Percentiles rank a stretch among this genome's conserved stretches.
These are phyloP conservation scores for Bembecia ichneumoniformis DNA, from an alignment of 2,888 invertebrate genomes.

Conservation along the genomic window DNA sequence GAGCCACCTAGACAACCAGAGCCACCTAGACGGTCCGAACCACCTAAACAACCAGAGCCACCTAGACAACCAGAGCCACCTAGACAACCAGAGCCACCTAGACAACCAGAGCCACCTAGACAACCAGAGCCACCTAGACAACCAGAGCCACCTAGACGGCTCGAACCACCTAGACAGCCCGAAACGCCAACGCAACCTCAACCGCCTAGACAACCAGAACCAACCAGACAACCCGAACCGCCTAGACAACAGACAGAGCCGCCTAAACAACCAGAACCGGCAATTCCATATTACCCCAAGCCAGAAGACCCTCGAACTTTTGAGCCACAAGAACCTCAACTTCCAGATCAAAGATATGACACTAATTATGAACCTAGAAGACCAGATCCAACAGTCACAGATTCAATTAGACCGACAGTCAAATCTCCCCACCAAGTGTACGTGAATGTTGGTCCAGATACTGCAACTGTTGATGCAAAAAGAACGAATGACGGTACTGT, in stretches of 20 bases:
- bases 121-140: neutral
- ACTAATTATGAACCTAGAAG: slow-evolving; percentile 3
- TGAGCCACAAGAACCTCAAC: neutral
- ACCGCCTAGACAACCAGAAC: slow-evolving; percentile 9
- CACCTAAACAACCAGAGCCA: slow-evolving; percentile 10
- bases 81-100: slow-evolving; percentile 3
- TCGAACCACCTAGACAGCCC: neutral
- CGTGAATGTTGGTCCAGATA: slow-evolving; percentile 28
- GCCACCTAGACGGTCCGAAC: slow-evolving; percentile 8
- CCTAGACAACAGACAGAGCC: slow-evolving; percentile 4
- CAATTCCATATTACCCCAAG: slow-evolving; percentile 3
- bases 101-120: slow-evolving; percentile 4
- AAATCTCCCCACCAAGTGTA: slow-evolving; percentile 21
- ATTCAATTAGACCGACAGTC: neutral
- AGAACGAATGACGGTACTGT: slow-evolving; percentile 35
- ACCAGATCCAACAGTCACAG: slow-evolving; percentile 1
- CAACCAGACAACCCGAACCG: slow-evolving; percentile 6
- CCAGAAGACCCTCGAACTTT: slow-evolving; percentile 3
- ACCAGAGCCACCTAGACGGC: neutral
- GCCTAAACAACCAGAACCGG: slow-evolving; percentile 12
- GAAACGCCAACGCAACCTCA: neutral
- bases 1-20: slow-evolving; percentile 9
- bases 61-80: slow-evolving; percentile 6
- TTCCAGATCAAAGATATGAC: neutral
- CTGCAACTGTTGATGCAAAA: slow-evolving; percentile 27